Percentiles rank a stretch among this genome's conserved stretches.
These are phyloP conservation scores for Chironomus tepperi DNA, from an alignment of 1,140 invertebrate species.

Conservation along the genomic window DNA sequence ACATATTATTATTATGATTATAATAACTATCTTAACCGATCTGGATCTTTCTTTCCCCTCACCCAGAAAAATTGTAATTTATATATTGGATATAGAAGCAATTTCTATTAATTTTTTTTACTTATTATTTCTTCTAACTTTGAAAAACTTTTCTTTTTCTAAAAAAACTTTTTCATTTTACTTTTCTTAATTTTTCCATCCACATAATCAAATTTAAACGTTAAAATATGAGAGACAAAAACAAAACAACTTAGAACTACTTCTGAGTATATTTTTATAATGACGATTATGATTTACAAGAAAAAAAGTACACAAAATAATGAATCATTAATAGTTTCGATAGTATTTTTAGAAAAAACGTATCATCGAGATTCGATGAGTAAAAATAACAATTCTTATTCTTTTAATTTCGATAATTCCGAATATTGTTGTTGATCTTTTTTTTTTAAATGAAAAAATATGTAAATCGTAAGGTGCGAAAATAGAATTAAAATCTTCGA, in stretches of 20 bases:
- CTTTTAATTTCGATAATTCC: neutral
- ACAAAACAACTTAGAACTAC: too few relatives aligned
- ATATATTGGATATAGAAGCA: neutral
- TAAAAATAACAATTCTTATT: constrained; percentile 4
- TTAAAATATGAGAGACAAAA: too few relatives aligned
- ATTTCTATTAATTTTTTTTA: neutral
- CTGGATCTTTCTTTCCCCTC: too few relatives aligned
- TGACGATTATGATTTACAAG: neutral
- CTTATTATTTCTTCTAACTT: neutral
- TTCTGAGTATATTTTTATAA: neutral
- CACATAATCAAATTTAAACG: neutral
- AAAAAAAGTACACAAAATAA: neutral
- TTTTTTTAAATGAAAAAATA: neutral
- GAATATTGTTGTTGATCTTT: constrained; percentile 14
- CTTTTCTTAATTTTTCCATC: neutral
- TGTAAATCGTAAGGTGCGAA: constrained; percentile 10
- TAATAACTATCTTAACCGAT: too few relatives aligned
- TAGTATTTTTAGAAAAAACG: neutral
- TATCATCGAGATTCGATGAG: constrained; percentile 1
- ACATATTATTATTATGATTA: too few relatives aligned
- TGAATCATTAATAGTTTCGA: neutral
- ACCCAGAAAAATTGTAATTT: too few relatives aligned
- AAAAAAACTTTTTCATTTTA: neutral
- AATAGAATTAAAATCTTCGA: constrained; percentile 14
- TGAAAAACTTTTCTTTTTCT: neutral